phyloP scores from a whole-genome alignment of 2,888 invertebrate genomes.

The Folsomia manolachei region DNA sequence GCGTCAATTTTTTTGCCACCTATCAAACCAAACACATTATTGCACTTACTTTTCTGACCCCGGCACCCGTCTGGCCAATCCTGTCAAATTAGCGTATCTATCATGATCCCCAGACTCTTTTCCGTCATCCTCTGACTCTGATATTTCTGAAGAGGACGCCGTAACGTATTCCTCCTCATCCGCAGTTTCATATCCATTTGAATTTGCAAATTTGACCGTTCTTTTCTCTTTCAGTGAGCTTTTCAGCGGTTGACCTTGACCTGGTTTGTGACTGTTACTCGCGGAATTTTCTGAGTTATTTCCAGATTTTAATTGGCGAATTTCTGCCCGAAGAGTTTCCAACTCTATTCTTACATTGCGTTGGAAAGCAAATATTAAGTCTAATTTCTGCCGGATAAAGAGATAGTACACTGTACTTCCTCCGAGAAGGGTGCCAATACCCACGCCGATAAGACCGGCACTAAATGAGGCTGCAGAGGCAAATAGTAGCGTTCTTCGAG shows the following conservation, averaged over 20 bases:
- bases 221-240: neutral
- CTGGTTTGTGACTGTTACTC: neutral
- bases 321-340: conserved; percentile 34
- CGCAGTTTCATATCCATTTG: conserved; percentile 33
- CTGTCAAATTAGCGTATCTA: neutral
- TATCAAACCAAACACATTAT: neutral
- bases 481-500: too few species aligned
- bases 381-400: conserved; percentile 36
- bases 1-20: neutral
- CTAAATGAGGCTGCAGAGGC: too few species aligned
- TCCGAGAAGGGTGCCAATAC: conserved; percentile 41
- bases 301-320: conserved; percentile 30
- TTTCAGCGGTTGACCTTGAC: neutral
- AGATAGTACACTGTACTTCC: conserved; percentile 38
- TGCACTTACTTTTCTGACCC: conserved; percentile 8
- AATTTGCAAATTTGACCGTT: conserved; percentile 27
- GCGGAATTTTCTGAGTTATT: too few species aligned
- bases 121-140: conserved; percentile 38
- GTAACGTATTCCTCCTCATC: conserved; percentile 47
- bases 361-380: conserved; percentile 40
- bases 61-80: neutral
- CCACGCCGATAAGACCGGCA: neutral
- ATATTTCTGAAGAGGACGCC: conserved; percentile 29
- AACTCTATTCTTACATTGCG: conserved; percentile 29
- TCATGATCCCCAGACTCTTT: neutral